Evolutionary conservation across 2,888 invertebrate species (phyloP).

Genomic region (Pecten maximus): DNA sequence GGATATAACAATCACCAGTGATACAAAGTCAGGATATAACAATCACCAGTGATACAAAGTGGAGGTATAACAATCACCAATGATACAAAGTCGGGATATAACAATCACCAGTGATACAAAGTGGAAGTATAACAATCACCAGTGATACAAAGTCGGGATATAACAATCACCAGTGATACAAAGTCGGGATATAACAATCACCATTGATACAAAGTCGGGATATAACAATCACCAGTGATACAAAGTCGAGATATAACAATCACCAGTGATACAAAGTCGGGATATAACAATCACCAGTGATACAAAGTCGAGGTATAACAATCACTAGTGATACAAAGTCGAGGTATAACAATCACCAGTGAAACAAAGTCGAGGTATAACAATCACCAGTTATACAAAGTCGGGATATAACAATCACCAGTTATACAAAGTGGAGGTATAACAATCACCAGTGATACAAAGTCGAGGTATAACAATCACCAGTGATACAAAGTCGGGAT

Average conservation of each 20-base stretch:
- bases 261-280: neutral
- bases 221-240: neutral
- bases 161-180: neutral
- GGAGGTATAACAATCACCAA: neutral
- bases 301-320: neutral
- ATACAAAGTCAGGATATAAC: neutral
- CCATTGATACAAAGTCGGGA: neutral
- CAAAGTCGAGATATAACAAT: neutral
- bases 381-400: no score
- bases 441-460: neutral
- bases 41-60: no score
- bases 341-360: neutral
- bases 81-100: neutral
- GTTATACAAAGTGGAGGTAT: neutral
- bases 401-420: neutral
- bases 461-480: no score
- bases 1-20: neutral
- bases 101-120: neutral
- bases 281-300: no score
- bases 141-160: neutral
- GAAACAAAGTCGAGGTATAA: neutral
- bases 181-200: no score
- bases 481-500: neutral
- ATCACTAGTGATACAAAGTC: neutral
- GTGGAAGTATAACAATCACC: neutral